phyloP scores from a whole-genome alignment of 2,113 vertebrate species.

The Lophius piscatorius region DNA sequence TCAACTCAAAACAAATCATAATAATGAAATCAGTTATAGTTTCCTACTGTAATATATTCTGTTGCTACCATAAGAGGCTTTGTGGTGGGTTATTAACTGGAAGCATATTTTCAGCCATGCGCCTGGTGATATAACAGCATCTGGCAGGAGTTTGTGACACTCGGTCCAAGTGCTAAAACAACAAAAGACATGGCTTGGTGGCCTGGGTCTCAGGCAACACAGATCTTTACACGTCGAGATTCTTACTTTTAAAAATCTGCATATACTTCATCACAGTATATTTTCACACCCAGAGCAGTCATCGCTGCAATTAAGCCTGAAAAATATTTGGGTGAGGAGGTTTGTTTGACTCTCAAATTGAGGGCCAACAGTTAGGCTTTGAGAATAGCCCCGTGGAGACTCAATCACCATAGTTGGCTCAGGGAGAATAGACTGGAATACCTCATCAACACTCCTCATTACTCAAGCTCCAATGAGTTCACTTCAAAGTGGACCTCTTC shows the following conservation, averaged over 20 bases:
- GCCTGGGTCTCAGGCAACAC: conserved; percentile 18
- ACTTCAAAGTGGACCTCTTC: conserved; percentile 66
- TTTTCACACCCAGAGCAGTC: conserved; percentile 69
- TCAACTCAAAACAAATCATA: conserved; percentile 51
- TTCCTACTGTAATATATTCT: conserved; percentile 39
- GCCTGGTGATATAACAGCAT: conserved; percentile 63
- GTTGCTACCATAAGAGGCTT: conserved; percentile 46
- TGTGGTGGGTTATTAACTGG: conserved; percentile 73
- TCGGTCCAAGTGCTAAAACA: conserved; percentile 69
- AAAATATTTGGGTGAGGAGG: conserved; percentile 57
- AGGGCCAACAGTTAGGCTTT: conserved; percentile 59
- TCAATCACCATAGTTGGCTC: conserved; percentile 64
- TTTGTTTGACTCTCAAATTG: conserved; percentile 58
- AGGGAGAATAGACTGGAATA: conserved; percentile 62
- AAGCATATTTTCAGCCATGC: conserved; percentile 73
- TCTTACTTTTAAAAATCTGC: conserved; percentile 33
- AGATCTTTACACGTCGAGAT: conserved; percentile 41
- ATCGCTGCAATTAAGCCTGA: conserved; percentile 54
- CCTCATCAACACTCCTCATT: conserved; percentile 75
- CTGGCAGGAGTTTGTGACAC: conserved; percentile 59
- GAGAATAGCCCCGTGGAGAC: conserved; percentile 56
- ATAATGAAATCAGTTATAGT: conserved; percentile 18
- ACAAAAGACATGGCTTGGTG: conserved; percentile 50
- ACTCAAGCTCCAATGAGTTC: conserved; percentile 74
- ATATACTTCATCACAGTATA: conserved; percentile 28